phyloP scores from a whole-genome alignment of 2,888 invertebrate species.

The Cotesia congregata region DNA sequence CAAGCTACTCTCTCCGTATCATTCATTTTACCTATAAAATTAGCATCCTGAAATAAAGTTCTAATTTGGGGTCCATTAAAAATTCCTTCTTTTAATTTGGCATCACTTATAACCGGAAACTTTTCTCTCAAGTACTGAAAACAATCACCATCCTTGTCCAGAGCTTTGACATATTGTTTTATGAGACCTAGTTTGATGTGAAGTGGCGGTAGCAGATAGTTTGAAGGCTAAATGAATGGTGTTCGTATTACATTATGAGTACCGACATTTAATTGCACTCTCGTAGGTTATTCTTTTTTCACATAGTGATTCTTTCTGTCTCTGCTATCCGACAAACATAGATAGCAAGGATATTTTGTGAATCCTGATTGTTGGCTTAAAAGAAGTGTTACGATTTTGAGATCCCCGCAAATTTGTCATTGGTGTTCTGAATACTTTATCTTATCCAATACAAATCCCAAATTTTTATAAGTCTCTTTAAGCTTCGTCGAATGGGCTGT shows the following conservation, averaged over 20 bases:
- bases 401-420: constrained; percentile 46
- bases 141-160: not conserved
- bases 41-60: not conserved
- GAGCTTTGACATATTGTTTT: not conserved
- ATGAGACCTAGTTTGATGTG: not conserved
- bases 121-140: not conserved
- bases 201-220: not conserved
- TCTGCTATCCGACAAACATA: constrained; percentile 29
- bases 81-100: not conserved
- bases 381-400: not conserved
- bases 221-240: not conserved
- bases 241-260: too few species aligned
- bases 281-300: not conserved
- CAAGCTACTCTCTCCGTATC: not conserved
- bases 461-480: not conserved
- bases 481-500: not conserved
- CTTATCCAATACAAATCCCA: constrained; percentile 31
- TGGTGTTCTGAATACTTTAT: constrained; percentile 49
- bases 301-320: constrained; percentile 19
- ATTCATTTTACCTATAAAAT: not conserved
- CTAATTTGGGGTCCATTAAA: not conserved
- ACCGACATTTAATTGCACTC: too few species aligned
- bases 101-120: not conserved
- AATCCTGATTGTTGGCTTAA: not conserved
- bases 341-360: constrained; percentile 2